Evolutionary conservation across 2,113 vertebrate species (phyloP).

Genomic region (Chlorodrepanis virens): DNA sequence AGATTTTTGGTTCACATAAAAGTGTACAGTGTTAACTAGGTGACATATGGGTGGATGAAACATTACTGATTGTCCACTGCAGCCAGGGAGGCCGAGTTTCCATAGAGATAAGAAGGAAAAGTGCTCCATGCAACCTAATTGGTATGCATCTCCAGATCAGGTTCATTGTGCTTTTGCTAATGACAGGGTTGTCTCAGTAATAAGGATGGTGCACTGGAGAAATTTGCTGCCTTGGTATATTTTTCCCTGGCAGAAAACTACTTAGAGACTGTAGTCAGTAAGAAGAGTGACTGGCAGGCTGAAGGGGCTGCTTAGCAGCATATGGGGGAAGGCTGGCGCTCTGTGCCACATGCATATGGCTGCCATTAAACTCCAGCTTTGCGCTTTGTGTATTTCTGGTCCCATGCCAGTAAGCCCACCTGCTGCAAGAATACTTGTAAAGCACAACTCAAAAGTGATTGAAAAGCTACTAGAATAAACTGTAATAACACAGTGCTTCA

Average conservation of each 20-base stretch:
- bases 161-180: constrained; percentile 91
- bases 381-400: constrained; percentile 85
- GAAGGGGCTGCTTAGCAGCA: constrained; percentile 80
- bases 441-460: constrained; percentile 88
- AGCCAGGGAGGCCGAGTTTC: constrained; percentile 80
- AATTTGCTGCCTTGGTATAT: constrained; percentile 87
- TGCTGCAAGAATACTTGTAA: constrained; percentile 89
- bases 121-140: constrained; percentile 85
- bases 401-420: constrained; percentile 84
- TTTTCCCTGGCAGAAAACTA: constrained; percentile 86
- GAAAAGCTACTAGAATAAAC: constrained; percentile 88
- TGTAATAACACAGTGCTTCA: constrained; percentile 86
- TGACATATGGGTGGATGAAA: constrained; percentile 84
- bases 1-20: constrained; percentile 68
- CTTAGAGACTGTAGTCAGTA: constrained; percentile 83
- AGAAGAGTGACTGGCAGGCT: constrained; percentile 85
- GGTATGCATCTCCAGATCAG: constrained; percentile 88
- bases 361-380: constrained; percentile 86
- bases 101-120: constrained; percentile 88
- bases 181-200: constrained; percentile 90
- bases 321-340: constrained; percentile 82
- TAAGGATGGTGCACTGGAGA: constrained; percentile 89
- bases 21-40: constrained; percentile 80
- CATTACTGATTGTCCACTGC: constrained; percentile 82
- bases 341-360: constrained; percentile 81